Conservation (phyloP, 2,113 vertebrate genomes). For the Calidris pugnax region DNA sequence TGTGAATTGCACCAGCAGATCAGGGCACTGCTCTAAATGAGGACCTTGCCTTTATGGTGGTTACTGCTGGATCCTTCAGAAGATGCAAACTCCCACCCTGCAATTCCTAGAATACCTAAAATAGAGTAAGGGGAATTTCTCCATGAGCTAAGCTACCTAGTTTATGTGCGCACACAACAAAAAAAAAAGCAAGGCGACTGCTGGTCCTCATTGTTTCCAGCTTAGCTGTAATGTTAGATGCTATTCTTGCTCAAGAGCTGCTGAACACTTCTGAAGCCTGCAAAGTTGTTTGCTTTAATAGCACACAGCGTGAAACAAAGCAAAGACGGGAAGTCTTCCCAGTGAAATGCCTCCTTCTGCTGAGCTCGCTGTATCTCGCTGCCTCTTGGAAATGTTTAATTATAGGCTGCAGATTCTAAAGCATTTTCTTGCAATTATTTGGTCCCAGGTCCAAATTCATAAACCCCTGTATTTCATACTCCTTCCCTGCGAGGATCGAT, state of each 20-base stretch:
- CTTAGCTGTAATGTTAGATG: background rate
- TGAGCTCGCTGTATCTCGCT: background rate
- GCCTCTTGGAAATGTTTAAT: conserved; percentile 15
- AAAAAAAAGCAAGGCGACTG: background rate
- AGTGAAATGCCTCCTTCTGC: conserved; percentile 22
- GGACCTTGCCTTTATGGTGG: background rate
- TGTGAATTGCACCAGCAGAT: background rate
- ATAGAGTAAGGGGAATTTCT: background rate
- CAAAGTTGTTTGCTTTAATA: conserved; percentile 34
- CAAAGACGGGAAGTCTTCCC: background rate
- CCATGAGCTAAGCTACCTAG: background rate
- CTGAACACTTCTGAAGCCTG: background rate
- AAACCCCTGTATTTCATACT: background rate
- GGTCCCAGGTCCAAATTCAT: background rate
- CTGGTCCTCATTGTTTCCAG: background rate
- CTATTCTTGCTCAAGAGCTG: conserved; percentile 32
- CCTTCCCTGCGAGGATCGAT: background rate
- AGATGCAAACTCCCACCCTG: background rate
- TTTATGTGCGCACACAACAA: background rate
- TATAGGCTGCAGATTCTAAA: background rate
- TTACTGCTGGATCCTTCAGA: background rate
- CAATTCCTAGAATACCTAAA: background rate
- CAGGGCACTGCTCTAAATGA: background rate
- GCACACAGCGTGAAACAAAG: conserved; percentile 40
- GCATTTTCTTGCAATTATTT: background rate